A percentile compares a stretch with the other conserved stretches of the same genome.
phyloP scores from a whole-genome alignment of 2,113 vertebrate species.

The Excalfactoria chinensis region DNA sequence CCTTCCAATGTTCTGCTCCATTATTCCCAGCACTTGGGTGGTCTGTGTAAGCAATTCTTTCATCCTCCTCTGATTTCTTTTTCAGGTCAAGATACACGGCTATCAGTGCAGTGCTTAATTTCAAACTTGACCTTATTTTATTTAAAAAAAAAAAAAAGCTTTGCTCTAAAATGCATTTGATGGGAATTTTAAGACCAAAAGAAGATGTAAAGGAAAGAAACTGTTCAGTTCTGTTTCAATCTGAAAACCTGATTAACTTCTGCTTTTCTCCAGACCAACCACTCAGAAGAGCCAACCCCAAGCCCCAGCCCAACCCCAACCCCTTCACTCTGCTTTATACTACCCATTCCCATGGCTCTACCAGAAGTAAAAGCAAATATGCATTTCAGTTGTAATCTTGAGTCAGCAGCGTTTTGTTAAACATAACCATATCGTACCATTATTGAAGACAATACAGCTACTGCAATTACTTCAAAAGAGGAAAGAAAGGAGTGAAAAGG shows the following conservation, averaged over 20 bases:
- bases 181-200: neutral
- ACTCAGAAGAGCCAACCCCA: neutral
- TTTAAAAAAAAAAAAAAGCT: neutral
- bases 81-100: neutral
- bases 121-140: neutral
- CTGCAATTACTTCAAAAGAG: neutral
- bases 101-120: neutral
- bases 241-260: neutral
- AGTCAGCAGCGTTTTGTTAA: neutral
- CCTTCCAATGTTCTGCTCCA: neutral
- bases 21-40: neutral
- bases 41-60: neutral
- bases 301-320: neutral
- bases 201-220: neutral
- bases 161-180: neutral
- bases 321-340: neutral
- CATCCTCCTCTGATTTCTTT: neutral
- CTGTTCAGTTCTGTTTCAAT: rapidly evolving
- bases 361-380: neutral
- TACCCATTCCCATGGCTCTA: neutral
- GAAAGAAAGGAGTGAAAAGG: neutral
- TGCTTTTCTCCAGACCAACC: neutral
- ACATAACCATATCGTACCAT: rapidly evolving
- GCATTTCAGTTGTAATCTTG: neutral
- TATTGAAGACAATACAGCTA: neutral